Evolutionary conservation across 2,113 vertebrate genomes (phyloP), one percentile per base, ranked within the genome.

Genomic region (Nycticebus coucang): DNA sequence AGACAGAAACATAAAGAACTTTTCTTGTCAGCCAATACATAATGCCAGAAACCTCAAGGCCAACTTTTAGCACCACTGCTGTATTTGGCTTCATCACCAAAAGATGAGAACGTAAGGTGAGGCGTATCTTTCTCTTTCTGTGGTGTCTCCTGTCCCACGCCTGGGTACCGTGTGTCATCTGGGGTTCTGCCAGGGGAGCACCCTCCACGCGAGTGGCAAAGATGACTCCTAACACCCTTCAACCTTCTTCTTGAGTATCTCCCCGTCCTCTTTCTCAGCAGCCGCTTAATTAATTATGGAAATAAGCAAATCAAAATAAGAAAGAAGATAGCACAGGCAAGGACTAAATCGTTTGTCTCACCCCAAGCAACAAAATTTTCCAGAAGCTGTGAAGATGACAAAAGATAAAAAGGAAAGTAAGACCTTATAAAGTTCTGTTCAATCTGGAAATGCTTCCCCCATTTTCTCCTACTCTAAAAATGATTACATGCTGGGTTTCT

Each of bases 381-480:
- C 64, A 89, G 87, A 81, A 72, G 64, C 53, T 30, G 14, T 22
- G 24, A 60, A n/a, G 45, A 75, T 24, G 57, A 45, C 77, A 81
- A 77, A 90, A 75, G 22, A 74, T 28, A 21, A 71, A 75, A 62
- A 87, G 45, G 45, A 50, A 33, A 35, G 4, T 9, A 6, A 87
- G 28, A 62, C 2, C 1, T 68, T 84, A 37, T 66, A 21, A 91
- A 94, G 26, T 68, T 21, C 0, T 13, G 53, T 69, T 82, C 57
- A 57, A 50, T 74, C 35, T 89, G 45, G n/a, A 50, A 22, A 59
- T 75, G 15, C 21, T 57, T 71, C 28, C 59, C 4, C 28, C 14
- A 79, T 21, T 92, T 87, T 74, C 22, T 86, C 45, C 79, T 91
- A 33, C 79, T 89, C 53, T 87, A 75, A 72, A 85, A 87, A 86